A percentile compares a stretch with the other conserved stretches of the same genome.
These are phyloP conservation scores for Oeneis ivallda DNA, from an alignment of 2,888 invertebrate species.

Conservation along the genomic window DNA sequence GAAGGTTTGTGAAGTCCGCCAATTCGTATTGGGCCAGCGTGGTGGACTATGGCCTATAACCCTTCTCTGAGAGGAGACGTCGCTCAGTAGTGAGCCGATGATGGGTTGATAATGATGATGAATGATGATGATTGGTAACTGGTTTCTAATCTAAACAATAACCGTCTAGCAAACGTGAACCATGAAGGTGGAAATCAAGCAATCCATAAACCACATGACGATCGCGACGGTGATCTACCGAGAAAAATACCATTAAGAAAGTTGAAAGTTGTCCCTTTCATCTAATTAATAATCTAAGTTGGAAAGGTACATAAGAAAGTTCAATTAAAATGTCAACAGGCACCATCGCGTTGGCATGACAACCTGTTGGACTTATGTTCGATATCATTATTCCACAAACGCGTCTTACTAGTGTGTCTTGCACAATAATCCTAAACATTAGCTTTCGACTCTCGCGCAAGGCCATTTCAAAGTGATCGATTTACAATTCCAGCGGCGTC, in stretches of 20 bases:
- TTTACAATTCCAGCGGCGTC: constrained; percentile 53
- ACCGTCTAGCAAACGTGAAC: neutral
- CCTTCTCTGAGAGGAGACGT: no score
- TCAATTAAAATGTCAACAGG: constrained; percentile 23
- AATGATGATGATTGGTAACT: no score
- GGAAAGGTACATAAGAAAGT: constrained; percentile 16
- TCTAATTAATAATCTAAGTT: constrained; percentile 20
- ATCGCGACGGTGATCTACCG: neutral
- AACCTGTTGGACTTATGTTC: constrained; percentile 22
- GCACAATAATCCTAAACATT: constrained; percentile 63
- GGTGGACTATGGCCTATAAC: no score
- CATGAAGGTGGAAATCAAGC: neutral
- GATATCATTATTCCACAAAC: constrained; percentile 54
- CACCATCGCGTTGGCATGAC: constrained; percentile 25
- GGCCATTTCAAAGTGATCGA: constrained; percentile 57
- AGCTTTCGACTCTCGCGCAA: constrained; percentile 66
- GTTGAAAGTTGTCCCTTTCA: neutral
- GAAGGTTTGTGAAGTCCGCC: no score
- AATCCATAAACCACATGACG: neutral
- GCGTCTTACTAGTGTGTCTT: constrained; percentile 60
- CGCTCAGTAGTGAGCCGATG: no score
- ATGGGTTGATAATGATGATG: no score
- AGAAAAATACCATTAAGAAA: constrained; percentile 11
- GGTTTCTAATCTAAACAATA: no score
- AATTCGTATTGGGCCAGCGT: no score